Percentiles rank a stretch among this genome's conserved stretches.
These are phyloP conservation scores for Characodon lateralis DNA, from an alignment of 2,797 vertebrate genomes.

Conservation along the genomic window DNA sequence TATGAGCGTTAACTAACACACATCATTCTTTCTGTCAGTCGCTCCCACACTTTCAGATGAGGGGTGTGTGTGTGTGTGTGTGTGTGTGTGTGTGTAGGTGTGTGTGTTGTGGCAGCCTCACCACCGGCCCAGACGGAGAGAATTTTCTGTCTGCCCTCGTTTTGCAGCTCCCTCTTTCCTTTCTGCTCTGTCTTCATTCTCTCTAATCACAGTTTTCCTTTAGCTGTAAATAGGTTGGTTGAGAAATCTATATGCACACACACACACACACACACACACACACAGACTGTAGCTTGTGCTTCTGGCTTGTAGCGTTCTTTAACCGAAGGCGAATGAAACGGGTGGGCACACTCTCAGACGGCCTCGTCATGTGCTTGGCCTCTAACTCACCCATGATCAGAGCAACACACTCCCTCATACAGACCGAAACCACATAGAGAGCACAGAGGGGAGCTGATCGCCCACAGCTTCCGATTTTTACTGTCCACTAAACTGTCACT, in stretches of 20 bases:
- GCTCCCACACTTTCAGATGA: slow-evolving; percentile 15
- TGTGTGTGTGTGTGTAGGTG: slow-evolving; percentile 10
- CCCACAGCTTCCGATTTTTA: slow-evolving; percentile 74
- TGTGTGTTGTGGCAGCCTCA: slow-evolving; percentile 52
- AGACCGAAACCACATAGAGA: slow-evolving; percentile 69
- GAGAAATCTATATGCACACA: slow-evolving; percentile 66
- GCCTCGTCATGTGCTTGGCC: slow-evolving; percentile 63
- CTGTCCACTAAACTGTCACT: slow-evolving; percentile 58
- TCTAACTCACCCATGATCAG: slow-evolving; percentile 73
- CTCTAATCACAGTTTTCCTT: slow-evolving; percentile 80
- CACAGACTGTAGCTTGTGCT: slow-evolving; percentile 31
- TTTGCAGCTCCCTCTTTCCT: slow-evolving; percentile 45
- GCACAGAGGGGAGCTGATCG: slow-evolving; percentile 64
- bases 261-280: slow-evolving; percentile 26
- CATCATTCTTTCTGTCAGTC: slow-evolving; percentile 6
- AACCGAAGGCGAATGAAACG: slow-evolving; percentile 60
- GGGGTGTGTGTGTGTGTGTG: slow-evolving; percentile 4
- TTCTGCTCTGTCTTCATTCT: slow-evolving; percentile 60
- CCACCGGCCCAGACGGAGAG: slow-evolving; percentile 71
- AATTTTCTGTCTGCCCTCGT: slow-evolving; percentile 64
- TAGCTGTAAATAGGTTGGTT: slow-evolving; percentile 76
- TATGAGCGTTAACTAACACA: slow-evolving; percentile 29
- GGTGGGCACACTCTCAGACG: slow-evolving; percentile 21
- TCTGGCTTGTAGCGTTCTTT: slow-evolving; percentile 64
- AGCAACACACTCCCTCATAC: slow-evolving; percentile 63